Evolutionary conservation across 2,113 vertebrate species (phyloP), one percentile per base, ranked within the genome.

Genomic region (pig (Sus scrofa)): DNA sequence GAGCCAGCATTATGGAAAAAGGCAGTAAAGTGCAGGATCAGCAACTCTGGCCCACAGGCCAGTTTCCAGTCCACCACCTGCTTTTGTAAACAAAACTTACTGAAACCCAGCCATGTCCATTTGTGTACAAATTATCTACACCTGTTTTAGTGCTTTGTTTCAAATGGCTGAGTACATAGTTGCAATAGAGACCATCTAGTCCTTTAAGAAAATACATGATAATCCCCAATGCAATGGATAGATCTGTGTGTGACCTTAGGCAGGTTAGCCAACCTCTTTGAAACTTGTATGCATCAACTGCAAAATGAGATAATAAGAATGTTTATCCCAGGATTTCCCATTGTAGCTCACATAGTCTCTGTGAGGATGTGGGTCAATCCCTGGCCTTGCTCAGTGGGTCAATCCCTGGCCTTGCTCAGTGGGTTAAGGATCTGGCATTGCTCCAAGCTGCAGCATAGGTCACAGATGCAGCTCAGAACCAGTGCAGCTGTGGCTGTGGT

Each of bases 71-170:
- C 44, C 12, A n/a, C 27, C 50, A 56, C 58, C 26, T 68, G 75
- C 84, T 95, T 98, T 52, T 71, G 24, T 94, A 92, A 89, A 91
- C 32, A 86, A 62, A 85, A 89, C 20, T 18, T 83, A 71, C 1
- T 52, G 50, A 96, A 83, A 65, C 58, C 63, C 14, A 83, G 84
- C 11, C 58, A 86, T n/a, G 58, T 32, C 58, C 12, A 2, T 75
- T 73, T 50, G 63, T 18, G 44, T 18, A 89, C 56, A 44, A 30
- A 77, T 84, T 70, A n/a, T 79, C 26, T 89, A 63, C 10, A 81
- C 24, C 34, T 91, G 77, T 3, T n/a, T 70, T 79, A 70, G 34
- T 56, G 18, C 56, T 71, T 82, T 67, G 26, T 39, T 71, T 86
- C 34, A 77, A 89, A 81, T 32, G 54, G 32, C 30, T 89, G 70